Evolutionary conservation across 2,113 vertebrate genomes (phyloP).

Genomic region (Mobula hypostoma): DNA sequence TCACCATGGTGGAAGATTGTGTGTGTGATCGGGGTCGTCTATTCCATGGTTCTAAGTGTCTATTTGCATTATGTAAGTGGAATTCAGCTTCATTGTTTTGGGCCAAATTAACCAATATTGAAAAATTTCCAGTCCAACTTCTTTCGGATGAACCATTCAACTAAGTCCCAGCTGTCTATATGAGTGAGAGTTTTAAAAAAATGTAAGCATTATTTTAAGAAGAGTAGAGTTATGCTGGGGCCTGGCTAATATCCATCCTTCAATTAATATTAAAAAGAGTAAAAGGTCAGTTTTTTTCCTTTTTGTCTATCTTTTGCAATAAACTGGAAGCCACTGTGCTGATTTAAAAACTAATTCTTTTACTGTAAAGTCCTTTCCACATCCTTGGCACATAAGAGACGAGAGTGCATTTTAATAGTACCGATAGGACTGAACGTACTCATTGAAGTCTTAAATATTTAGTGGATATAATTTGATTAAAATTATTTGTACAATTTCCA

Average conservation of each 20-base stretch:
- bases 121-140: too few species aligned
- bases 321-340: background rate
- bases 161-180: background rate
- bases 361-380: background rate
- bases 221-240: background rate
- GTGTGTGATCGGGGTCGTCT: too few species aligned
- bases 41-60: too few species aligned
- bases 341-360: background rate
- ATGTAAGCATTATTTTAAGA: background rate
- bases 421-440: background rate
- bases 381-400: background rate
- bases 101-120: too few species aligned
- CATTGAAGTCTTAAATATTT: background rate
- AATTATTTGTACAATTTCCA: background rate
- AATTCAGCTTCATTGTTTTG: too few species aligned
- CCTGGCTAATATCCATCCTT: background rate
- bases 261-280: background rate
- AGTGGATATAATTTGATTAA: background rate
- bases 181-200: background rate
- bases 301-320: background rate
- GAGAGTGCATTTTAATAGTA: background rate
- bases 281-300: background rate
- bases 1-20: too few species aligned
- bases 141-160: background rate
- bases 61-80: too few species aligned